phyloP scores from a whole-genome alignment of 1,140 invertebrate species.

The Bombus impatiens region DNA sequence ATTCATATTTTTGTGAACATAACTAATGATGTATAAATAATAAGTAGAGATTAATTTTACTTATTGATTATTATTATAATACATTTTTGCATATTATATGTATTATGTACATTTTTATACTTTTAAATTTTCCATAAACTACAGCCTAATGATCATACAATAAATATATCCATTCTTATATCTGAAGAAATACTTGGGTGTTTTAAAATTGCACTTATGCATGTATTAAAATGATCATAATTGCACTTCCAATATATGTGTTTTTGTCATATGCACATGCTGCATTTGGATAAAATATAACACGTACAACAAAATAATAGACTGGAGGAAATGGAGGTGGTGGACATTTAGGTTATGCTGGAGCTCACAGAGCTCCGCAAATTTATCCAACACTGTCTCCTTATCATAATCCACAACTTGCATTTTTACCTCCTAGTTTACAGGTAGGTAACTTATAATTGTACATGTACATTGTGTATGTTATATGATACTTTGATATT shows the following conservation, averaged over 20 bases:
- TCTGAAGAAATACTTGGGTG: neutral
- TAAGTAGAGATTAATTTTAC: neutral
- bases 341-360: constrained; percentile 79
- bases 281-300: constrained; percentile 76
- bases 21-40: neutral
- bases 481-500: constrained; percentile 4
- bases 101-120: neutral
- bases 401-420: constrained; percentile 82
- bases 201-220: constrained; percentile 23
- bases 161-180: neutral
- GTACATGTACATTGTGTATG: neutral
- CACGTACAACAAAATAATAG: constrained; percentile 72
- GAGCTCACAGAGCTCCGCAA: constrained; percentile 81
- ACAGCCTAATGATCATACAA: neutral
- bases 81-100: neutral
- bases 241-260: constrained; percentile 46
- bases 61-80: neutral
- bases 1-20: neutral
- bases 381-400: constrained; percentile 81
- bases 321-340: constrained; percentile 76
- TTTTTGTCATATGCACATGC: constrained; percentile 74
- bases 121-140: neutral
- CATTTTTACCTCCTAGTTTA: constrained; percentile 81
- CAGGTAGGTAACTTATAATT: constrained; percentile 74
- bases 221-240: constrained; percentile 19